Base-by-base conservation (phyloP, 1,140 invertebrate genomes). In the Neodiprion pinetum region DNA sequence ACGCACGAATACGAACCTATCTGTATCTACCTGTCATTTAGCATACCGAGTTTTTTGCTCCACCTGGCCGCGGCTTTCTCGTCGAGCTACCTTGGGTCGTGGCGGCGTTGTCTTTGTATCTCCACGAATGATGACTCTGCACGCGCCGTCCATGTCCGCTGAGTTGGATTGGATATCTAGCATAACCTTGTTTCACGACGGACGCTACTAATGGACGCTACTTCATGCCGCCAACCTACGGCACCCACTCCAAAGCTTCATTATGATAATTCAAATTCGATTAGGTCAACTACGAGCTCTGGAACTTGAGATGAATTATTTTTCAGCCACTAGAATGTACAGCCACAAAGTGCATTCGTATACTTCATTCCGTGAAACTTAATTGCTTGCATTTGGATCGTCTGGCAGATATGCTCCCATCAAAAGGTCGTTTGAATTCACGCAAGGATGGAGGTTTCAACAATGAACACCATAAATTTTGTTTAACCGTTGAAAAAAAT, bases 61-160 rank as follows among this genome's bases (percentile, higher is more conserved):
- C 71, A 53, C 47, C 68, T 50, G 70, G 67, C 75, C 50, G 47
- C 69, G 48, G 73, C 67, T 49, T n/a, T 61, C 68, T 49, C 69
- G 68, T 73, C 70, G 70, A 68, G 21, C 71, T 72, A 68, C 73
- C 53, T 77, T 81, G 79, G 79, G 53, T 17, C n/a, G 11, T 80
- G 83, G 83, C 84, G 83, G 81, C 82, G 80, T 80, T 85, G 83
- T 86, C 84, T 88, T 88, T 88, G 86, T 87, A 83, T 72, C 68
- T 75, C 74, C 75, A 81, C 79, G 74, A 82, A 86, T 81, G 86
- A 88, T 88, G 87, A 88, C 87, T 86, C 78, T 85, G 87, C 86
- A 87, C 48, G n/a, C 67, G 14, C 49, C 14, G 14, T 28, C 21
- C n/a, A 67, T 49, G 17, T n/a, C 75, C 72, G 48, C 72, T 78